Base-by-base conservation (phyloP, 2,888 invertebrate species). In the Siphlonurus alternatus region DNA sequence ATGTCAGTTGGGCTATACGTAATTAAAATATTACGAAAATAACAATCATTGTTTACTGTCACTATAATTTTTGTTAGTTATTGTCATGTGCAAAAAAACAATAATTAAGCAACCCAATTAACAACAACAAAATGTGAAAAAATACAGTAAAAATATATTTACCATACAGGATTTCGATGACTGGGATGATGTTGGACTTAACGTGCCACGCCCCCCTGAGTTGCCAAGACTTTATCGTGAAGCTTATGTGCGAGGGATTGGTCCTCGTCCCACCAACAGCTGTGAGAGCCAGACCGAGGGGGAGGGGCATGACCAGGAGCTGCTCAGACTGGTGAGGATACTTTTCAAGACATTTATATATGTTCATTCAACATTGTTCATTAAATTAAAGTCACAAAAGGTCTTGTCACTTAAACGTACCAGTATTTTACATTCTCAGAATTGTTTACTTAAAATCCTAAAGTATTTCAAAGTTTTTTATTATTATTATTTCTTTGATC, bases 181-280 rank as follows among this genome's bases (percentile, higher is more conserved):
- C 73, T 93, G 93, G 93, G 90, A 92, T 75, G 92, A 92, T 77
- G 91, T 93, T 18, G 92, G 93, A 0, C 77, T 93, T 59, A 92
- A 93, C 73, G 87, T 89, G 75, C 83, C 89, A 0, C 84, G 89
- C 70, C 92, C 91, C 24, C 83, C 87, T 0, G 86, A 87, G 69
- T 76, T 93, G 38, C 76, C 90, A 18, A 81, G 83, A 25, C 75
- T 87, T 63, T 87, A 87, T 71, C 78, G 86, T 68, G 86, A 86
- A n/a, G n/a, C n/a, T n/a, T n/a, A n/a, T n/a, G n/a, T n/a, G 64
- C 72, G 72, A 70, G 70, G 73, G 70, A 73, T 76, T 15, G 74
- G 76, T 10, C 79, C 77, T 67, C 73, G 73, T 23, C 79, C 80
- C 68, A 76, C 75, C 2, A 74, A 74, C 65, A 78, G 78, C 69